Conservation (phyloP, 2,797 vertebrate species). For the Coreius guichenoti region DNA sequence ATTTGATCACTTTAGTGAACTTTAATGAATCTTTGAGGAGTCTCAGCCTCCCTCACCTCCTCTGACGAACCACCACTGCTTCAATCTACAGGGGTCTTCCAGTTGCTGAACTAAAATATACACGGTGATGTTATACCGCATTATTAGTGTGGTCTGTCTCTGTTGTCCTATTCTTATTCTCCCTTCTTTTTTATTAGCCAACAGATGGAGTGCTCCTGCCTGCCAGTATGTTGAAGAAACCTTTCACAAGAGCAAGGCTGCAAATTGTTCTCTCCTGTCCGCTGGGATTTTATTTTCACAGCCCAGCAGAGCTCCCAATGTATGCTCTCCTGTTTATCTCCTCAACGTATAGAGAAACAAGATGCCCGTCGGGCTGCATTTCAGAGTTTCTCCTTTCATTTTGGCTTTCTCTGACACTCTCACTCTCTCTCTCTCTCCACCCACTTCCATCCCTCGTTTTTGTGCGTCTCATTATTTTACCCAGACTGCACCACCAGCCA, state of each 20-base stretch:
- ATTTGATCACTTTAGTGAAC: background rate
- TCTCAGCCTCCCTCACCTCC: background rate
- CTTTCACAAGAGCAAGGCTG: slow-evolving; percentile 62
- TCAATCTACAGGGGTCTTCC: slow-evolving; percentile 12
- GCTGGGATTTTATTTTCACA: slow-evolving; percentile 60
- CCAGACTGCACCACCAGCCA: slow-evolving; percentile 18
- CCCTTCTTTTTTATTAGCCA: slow-evolving; percentile 62
- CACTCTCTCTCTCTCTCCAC: slow-evolving; percentile 18
- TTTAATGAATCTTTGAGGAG: background rate
- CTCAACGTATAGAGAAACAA: slow-evolving; percentile 44
- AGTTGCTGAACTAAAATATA: slow-evolving; percentile 25
- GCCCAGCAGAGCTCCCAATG: slow-evolving; percentile 51
- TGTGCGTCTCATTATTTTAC: slow-evolving; percentile 44
- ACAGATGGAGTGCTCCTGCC: slow-evolving; percentile 68
- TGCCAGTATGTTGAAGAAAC: slow-evolving; percentile 68
- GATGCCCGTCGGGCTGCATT: slow-evolving; percentile 23
- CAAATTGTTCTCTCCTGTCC: slow-evolving; percentile 67
- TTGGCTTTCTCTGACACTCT: slow-evolving; percentile 42
- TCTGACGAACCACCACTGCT: background rate
- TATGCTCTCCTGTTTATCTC: slow-evolving; percentile 48
- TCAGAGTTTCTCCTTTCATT: background rate
- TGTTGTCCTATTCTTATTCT: slow-evolving; percentile 20
- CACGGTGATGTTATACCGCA: background rate
- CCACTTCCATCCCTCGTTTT: slow-evolving; percentile 34
- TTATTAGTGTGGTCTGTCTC: slow-evolving; percentile 19